These are phyloP conservation scores for Aphelenchoides fujianensis DNA, from an alignment of 1,140 invertebrate genomes.

Conservation along the genomic window DNA sequence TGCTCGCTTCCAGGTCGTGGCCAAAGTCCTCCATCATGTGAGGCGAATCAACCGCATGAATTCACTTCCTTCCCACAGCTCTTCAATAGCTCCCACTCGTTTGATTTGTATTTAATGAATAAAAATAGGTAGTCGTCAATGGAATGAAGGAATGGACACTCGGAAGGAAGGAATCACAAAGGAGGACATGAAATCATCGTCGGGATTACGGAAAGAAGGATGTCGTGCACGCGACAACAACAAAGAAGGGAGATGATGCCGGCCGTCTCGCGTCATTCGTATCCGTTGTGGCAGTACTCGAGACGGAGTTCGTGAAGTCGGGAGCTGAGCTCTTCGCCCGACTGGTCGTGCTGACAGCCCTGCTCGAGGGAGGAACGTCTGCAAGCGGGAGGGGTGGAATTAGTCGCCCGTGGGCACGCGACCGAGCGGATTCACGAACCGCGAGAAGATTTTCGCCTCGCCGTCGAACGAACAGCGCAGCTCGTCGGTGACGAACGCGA, in stretches of 20 bases:
- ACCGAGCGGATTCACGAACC: conserved; percentile 22
- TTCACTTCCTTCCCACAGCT: too few relatives aligned
- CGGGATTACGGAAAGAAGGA: too few relatives aligned
- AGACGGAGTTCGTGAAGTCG: background rate
- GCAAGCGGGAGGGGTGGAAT: background rate
- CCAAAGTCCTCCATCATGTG: background rate
- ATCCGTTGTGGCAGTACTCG: background rate
- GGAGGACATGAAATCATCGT: too few relatives aligned
- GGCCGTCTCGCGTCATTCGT: too few relatives aligned
- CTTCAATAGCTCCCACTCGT: too few relatives aligned
- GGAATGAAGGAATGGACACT: too few relatives aligned
- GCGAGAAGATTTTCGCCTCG: conserved; percentile 45
- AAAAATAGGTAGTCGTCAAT: too few relatives aligned
- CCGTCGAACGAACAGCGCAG: conserved; percentile 44
- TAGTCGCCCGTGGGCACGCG: background rate
- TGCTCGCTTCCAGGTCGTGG: background rate
- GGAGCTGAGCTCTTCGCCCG: background rate
- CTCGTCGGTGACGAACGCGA: conserved; percentile 49
- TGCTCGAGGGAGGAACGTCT: conserved; percentile 19
- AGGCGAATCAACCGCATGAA: too few relatives aligned
- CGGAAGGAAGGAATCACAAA: too few relatives aligned
- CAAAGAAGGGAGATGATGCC: too few relatives aligned
- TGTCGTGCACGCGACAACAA: too few relatives aligned
- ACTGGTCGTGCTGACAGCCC: background rate
- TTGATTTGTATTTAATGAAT: too few relatives aligned